Evolutionary conservation across 2,113 vertebrate genomes (phyloP).

Genomic region (Aplodontia rufa): DNA sequence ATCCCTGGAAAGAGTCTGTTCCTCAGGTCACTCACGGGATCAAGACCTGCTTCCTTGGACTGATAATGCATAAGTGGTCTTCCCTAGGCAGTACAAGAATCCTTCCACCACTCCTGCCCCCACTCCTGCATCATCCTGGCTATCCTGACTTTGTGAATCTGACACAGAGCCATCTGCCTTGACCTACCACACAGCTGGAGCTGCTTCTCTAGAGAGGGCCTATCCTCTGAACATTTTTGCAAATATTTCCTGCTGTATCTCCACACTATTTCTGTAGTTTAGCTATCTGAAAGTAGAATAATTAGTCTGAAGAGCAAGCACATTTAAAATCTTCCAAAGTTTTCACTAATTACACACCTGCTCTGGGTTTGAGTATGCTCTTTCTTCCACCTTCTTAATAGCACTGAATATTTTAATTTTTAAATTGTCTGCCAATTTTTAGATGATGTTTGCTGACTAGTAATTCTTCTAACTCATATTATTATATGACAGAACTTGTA

Average conservation of each 20-base stretch:
- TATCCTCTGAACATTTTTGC: background rate
- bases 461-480: background rate
- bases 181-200: rapidly evolving
- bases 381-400: background rate
- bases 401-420: background rate
- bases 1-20: background rate
- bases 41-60: background rate
- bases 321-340: background rate
- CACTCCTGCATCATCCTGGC: rapidly evolving
- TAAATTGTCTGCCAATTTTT: background rate
- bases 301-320: background rate
- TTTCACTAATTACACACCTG: background rate
- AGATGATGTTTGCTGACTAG: background rate
- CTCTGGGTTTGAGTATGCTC: background rate
- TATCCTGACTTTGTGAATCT: background rate
- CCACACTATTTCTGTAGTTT: background rate
- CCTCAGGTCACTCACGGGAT: background rate
- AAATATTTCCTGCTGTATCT: background rate
- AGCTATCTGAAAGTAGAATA: background rate
- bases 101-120: background rate
- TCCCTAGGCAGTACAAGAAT: background rate
- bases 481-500: background rate
- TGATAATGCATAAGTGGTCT: background rate
- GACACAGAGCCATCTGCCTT: background rate
- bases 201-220: background rate